Evolutionary conservation across 1,140 invertebrate species (phyloP), one percentile per base, ranked within the genome.

Genomic region (Scaptomyza montana): DNA sequence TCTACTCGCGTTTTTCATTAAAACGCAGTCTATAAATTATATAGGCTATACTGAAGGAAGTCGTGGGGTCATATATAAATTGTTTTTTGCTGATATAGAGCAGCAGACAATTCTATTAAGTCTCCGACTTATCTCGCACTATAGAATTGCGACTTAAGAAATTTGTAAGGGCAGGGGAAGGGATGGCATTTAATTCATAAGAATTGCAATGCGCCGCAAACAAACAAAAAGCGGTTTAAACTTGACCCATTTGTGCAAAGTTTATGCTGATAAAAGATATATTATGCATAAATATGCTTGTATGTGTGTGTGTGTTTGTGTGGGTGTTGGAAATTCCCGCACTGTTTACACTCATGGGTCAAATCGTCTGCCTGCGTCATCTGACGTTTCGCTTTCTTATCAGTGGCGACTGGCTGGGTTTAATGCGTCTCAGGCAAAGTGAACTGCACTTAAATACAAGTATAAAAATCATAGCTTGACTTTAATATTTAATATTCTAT

Each of bases 181-280:
- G 33, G 33, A 9, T 36, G 7, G 7, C 1, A 9, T 36, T 36
- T 36, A 36, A 36, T 36, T 47, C 54, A 50, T 19, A 55, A 56
- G 25, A 66, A 65, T 60, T 46, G 49, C 41, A 13, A 21, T 54
- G 25, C 56, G 10, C 33, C 45, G 50, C 36, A 64, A 46, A 49
- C 36, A 64, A 46, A 49, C 33, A 51, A 41, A 41, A 71, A 61
- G 46, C 74, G 25, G 62, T 65, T 64, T 25, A 75, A 85, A 86
- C 81, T 85, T 78, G 80, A 84, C 80, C 68, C 55, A 72, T 25
- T 46, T 47, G 19, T n/a, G 47, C 47, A 49, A 41, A 9, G 8
- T 39, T 1, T 10, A 28, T 45, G 41, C 2, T 8, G 0, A 43
- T 53, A 43, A 12, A 47, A 7, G 1, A 41, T 46, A 30, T 50